Evolutionary conservation across 2,113 vertebrate species (phyloP).

Genomic region (Lagopus leucura): DNA sequence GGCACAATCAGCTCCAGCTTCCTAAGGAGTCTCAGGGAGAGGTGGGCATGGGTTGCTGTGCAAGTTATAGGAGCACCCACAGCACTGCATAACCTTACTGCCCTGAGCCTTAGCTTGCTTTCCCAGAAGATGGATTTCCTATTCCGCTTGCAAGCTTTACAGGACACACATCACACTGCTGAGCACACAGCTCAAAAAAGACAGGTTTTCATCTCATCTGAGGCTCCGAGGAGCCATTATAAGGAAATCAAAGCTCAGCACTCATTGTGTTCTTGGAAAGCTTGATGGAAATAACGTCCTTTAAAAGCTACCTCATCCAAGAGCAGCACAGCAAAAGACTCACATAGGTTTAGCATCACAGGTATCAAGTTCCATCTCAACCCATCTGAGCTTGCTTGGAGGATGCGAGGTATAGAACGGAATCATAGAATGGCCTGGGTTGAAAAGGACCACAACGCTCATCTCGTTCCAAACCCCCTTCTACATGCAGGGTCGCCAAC

Average conservation of each 20-base stretch:
- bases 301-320: not conserved
- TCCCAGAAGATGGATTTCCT: not conserved
- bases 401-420: not conserved
- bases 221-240: not conserved
- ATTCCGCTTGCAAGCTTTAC: rapidly evolving
- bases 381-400: not conserved
- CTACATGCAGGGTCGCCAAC: too few relatives aligned
- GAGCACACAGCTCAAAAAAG: not conserved
- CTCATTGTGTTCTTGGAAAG: not conserved
- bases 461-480: too few relatives aligned
- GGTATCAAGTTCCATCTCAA: not conserved
- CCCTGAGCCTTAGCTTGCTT: not conserved
- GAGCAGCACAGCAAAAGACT: not conserved
- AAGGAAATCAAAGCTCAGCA: not conserved
- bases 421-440: too few relatives aligned
- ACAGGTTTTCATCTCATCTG: not conserved
- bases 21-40: not conserved
- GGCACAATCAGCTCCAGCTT: not conserved
- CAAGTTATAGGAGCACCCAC: not conserved
- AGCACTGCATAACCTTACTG: not conserved
- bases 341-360: not conserved
- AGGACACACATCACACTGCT: rapidly evolving
- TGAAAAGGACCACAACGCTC: too few relatives aligned
- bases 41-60: rapidly evolving
- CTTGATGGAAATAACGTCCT: not conserved